These are phyloP conservation scores for Beris morrisii DNA, from an alignment of 2,888 invertebrate species.

Conservation along the genomic window DNA sequence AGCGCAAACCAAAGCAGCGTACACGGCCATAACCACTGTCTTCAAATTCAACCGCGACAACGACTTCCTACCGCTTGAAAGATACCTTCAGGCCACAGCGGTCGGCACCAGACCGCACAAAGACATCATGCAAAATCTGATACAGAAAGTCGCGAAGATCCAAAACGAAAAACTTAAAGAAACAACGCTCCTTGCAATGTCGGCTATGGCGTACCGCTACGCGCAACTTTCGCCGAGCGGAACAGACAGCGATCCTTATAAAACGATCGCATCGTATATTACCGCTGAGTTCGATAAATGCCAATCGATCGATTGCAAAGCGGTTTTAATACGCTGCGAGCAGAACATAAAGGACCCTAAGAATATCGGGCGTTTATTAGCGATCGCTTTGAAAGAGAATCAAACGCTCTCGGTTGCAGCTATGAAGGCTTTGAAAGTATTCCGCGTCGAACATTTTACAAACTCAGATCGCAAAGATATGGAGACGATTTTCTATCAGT, in stretches of 20 bases:
- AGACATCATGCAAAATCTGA: conserved; percentile 55
- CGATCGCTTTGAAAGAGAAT: conserved; percentile 58
- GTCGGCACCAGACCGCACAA: conserved; percentile 67
- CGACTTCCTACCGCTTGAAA: conserved; percentile 64
- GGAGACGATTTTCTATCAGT: conserved; percentile 64
- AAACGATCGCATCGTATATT: conserved; percentile 49
- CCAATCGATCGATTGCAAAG: conserved; percentile 61
- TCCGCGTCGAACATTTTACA: conserved; percentile 53
- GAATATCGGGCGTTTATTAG: conserved; percentile 64
- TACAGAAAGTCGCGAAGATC: conserved; percentile 49
- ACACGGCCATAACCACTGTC: conserved; percentile 68
- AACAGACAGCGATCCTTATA: conserved; percentile 42
- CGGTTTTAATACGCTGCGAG: conserved; percentile 66
- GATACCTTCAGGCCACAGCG: conserved; percentile 75
- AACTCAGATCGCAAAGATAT: conserved; percentile 57
- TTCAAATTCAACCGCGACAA: conserved; percentile 60
- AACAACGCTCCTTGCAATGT: conserved; percentile 67
- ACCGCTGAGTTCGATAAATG: conserved; percentile 59
- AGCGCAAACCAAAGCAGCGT: conserved; percentile 67
- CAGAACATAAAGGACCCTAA: conserved; percentile 67
- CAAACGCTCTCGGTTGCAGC: conserved; percentile 65
- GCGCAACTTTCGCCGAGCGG: conserved; percentile 46
- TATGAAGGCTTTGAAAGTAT: conserved; percentile 66
- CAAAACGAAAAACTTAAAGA: conserved; percentile 65
- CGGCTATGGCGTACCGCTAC: conserved; percentile 62